A percentile compares a stretch with the other conserved stretches of the same genome.
Conservation (phyloP, 2,888 invertebrate genomes). For the Chrysodeixis includens region DNA sequence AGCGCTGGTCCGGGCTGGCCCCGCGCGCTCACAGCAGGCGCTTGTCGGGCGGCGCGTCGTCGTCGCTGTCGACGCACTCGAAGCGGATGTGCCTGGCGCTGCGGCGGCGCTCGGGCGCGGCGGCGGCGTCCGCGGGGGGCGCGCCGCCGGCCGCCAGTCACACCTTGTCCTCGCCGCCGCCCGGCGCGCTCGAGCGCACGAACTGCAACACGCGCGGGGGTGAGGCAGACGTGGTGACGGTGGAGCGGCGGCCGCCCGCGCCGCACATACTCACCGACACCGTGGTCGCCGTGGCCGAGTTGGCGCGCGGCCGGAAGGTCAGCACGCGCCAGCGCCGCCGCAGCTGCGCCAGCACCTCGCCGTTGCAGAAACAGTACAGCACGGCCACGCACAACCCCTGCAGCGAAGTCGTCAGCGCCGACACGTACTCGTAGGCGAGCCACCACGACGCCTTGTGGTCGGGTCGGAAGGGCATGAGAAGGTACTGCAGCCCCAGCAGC, state of each 20-base stretch:
- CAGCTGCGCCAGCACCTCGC: constrained; percentile 97
- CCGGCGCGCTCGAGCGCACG: constrained; percentile 92
- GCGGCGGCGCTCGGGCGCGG: constrained; percentile 52
- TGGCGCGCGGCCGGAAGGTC: constrained; percentile 93
- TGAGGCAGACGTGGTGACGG: constrained; percentile 35
- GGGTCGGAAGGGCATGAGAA: constrained; percentile 95
- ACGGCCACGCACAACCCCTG: constrained; percentile 98
- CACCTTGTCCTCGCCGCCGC: constrained; percentile 94
- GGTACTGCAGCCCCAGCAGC: constrained; percentile 96
- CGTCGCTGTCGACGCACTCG: constrained; percentile 83
- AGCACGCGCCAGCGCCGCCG: constrained; percentile 96
- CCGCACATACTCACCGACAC: constrained; percentile 93
- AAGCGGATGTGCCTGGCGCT: constrained; percentile 80
- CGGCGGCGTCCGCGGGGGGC: constrained; percentile 53
- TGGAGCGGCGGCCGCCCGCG: constrained; percentile 34
- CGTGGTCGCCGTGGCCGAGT: constrained; percentile 95
- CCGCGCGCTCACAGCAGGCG: constrained; percentile 74
- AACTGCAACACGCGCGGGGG: constrained; percentile 90
- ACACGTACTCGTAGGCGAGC: constrained; percentile 94
- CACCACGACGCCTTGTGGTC: constrained; percentile 92
- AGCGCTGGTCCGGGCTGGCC: background rate
- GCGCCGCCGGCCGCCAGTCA: constrained; percentile 91
- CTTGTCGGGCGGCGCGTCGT: constrained; percentile 78
- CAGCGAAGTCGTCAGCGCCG: constrained; percentile 96
- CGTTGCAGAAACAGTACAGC: constrained; percentile 98